A percentile compares a stretch with the other conserved stretches of the same genome.
Evolutionary conservation across 2,113 vertebrate species (phyloP).

Genomic region (Triplophysa siluroides): DNA sequence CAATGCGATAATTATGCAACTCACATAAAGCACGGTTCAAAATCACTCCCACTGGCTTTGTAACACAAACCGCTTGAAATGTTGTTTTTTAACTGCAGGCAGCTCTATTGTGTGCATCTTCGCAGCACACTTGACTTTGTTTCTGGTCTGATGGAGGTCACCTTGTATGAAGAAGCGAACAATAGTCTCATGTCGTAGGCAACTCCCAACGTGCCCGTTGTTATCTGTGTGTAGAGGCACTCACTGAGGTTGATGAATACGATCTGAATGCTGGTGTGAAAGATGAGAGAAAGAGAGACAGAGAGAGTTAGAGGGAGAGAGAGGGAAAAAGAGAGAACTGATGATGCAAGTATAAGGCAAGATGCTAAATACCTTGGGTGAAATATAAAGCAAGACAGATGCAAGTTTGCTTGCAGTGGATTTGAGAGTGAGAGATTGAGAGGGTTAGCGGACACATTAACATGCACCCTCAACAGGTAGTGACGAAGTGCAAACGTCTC

Average conservation of each 20-base stretch:
- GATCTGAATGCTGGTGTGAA: constrained; percentile 67
- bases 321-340: constrained; percentile 55
- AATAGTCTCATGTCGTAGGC: constrained; percentile 46
- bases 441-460: constrained; percentile 20
- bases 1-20: background rate
- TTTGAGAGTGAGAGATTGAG: constrained; percentile 20
- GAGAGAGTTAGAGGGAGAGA: constrained; percentile 24
- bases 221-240: constrained; percentile 48
- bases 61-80: background rate
- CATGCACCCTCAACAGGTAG: constrained; percentile 21
- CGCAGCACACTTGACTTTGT: background rate
- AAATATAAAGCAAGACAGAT: constrained; percentile 69
- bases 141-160: constrained; percentile 54
- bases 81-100: background rate
- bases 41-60: background rate
- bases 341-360: constrained; percentile 77
- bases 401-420: constrained; percentile 61
- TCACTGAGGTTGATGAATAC: constrained; percentile 60
- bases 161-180: constrained; percentile 55
- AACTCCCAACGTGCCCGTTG: constrained; percentile 48
- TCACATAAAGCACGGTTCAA: background rate
- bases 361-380: constrained; percentile 65
- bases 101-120: background rate
- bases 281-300: constrained; percentile 47
- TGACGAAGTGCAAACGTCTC: constrained; percentile 4